Evolutionary conservation across 2,888 invertebrate genomes (phyloP).

Genomic region (Ormyrus pomaceus): DNA sequence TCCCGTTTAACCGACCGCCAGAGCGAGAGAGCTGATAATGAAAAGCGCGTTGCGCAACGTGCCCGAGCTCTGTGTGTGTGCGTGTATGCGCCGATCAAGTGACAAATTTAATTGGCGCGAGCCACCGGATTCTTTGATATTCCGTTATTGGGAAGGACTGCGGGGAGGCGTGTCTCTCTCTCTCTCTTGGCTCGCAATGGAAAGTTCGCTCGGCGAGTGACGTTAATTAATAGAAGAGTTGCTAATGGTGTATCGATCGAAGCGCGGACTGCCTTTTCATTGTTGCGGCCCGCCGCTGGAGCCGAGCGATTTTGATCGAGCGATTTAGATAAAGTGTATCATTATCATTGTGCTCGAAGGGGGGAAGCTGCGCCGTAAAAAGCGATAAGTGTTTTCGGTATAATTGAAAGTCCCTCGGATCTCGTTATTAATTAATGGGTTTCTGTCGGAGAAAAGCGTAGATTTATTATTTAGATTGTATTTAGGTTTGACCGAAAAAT

Average conservation of each 20-base stretch:
- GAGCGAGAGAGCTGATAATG: conserved; percentile 38
- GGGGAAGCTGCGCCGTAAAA: too few species aligned
- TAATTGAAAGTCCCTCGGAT: too few species aligned
- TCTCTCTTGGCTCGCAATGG: too few species aligned
- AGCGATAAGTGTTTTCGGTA: too few species aligned
- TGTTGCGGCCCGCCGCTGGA: neutral
- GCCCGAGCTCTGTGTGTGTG: neutral
- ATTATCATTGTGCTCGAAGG: too few species aligned
- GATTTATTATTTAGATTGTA: too few species aligned
- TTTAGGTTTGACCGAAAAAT: too few species aligned
- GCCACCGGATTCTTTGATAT: neutral
- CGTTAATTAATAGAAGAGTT: conserved; percentile 36
- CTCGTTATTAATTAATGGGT: too few species aligned
- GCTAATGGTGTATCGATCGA: neutral
- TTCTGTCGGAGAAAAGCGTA: too few species aligned
- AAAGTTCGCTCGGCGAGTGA: neutral
- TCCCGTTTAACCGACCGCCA: conserved; percentile 10
- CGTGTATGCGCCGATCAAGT: conserved; percentile 48
- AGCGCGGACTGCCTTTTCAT: neutral
- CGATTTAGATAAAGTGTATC: neutral
- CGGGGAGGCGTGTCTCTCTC: too few species aligned
- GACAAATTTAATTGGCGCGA: conserved; percentile 57
- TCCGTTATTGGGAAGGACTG: conserved; percentile 13
- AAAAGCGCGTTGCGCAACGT: conserved; percentile 32
- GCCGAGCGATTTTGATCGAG: conserved; percentile 1